Conservation (phyloP, 2,113 vertebrate species). For the Halcyon senegalensis region DNA sequence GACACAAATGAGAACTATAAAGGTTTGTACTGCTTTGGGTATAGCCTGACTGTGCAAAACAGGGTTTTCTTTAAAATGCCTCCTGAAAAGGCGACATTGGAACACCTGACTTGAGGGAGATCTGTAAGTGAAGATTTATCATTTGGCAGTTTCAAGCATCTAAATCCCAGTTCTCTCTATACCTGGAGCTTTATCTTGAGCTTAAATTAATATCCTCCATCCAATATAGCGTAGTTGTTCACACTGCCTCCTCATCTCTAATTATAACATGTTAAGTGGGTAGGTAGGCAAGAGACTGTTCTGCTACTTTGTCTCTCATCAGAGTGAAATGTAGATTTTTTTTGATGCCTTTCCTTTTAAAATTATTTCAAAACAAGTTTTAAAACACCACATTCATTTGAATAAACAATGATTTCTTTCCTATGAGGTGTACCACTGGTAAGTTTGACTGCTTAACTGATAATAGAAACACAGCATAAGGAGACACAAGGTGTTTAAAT, state of each 20-base stretch:
- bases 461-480: neutral
- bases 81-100: neutral
- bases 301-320: neutral
- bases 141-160: neutral
- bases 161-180: neutral
- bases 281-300: neutral
- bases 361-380: neutral
- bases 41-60: neutral
- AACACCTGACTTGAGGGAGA: neutral
- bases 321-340: neutral
- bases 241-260: slow-evolving; percentile 26
- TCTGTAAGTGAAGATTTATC: rapidly evolving
- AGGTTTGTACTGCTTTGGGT: neutral
- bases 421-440: neutral
- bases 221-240: neutral
- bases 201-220: neutral
- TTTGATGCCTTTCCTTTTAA: neutral
- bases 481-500: neutral
- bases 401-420: neutral
- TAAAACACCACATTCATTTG: neutral
- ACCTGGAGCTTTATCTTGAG: neutral
- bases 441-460: neutral
- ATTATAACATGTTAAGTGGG: slow-evolving; percentile 31
- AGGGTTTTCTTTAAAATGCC: neutral
- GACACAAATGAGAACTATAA: neutral